Evolutionary conservation across 2,113 vertebrate genomes (phyloP).

Genomic region (Spea bombifrons): DNA sequence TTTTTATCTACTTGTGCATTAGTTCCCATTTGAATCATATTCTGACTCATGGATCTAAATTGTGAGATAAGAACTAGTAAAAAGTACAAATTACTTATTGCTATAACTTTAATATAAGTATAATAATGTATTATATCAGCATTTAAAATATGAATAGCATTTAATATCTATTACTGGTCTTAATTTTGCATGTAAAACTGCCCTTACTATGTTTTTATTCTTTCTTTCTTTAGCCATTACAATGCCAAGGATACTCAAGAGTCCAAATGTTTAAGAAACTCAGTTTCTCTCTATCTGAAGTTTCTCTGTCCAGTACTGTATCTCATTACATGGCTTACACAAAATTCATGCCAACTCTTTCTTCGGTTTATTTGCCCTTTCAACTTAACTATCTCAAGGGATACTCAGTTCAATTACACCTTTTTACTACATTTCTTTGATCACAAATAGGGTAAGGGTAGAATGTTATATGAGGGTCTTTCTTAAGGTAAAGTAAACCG

Average conservation of each 20-base stretch:
- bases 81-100: too few species aligned
- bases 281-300: background rate
- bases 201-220: background rate
- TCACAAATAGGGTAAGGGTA: slow-evolving; percentile 8
- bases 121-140: too few species aligned
- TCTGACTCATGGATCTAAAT: too few species aligned
- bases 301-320: background rate
- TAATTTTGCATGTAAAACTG: background rate
- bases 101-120: too few species aligned
- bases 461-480: background rate
- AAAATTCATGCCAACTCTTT: slow-evolving; percentile 13
- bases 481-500: slow-evolving; percentile 18
- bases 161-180: background rate
- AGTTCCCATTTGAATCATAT: too few species aligned
- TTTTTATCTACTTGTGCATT: background rate
- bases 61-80: too few species aligned
- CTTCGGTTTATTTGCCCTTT: background rate
- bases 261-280: background rate
- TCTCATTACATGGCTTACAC: slow-evolving; percentile 6
- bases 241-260: background rate
- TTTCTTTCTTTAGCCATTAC: background rate
- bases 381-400: slow-evolving; percentile 4
- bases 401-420: slow-evolving; percentile 10
- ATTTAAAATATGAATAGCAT: too few species aligned
- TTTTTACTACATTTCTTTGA: slow-evolving; percentile 13